Conservation (phyloP, 2,113 vertebrate species). For the Leucopsar rothschildi region DNA sequence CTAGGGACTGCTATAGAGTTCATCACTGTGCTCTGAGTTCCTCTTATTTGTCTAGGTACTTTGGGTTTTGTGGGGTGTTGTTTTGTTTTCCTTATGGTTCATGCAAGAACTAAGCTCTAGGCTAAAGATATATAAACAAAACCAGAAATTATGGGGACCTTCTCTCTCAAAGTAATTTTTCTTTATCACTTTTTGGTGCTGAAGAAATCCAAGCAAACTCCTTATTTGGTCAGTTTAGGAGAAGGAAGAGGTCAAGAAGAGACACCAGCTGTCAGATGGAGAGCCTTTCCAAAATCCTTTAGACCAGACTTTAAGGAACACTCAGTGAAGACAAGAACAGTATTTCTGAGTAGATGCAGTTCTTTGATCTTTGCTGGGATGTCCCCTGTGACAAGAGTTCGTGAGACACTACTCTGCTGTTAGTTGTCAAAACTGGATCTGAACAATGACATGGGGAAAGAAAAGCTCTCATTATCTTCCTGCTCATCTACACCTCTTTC, state of each 20-base stretch:
- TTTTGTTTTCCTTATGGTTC: background rate
- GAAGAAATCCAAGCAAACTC: background rate
- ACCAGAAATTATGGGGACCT: background rate
- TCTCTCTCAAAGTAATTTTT: background rate
- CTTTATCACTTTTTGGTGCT: background rate
- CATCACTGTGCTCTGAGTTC: background rate
- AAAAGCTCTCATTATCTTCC: background rate
- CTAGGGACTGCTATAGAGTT: background rate
- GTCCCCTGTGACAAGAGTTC: background rate
- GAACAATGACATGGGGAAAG: background rate
- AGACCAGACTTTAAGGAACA: background rate
- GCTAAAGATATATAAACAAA: background rate
- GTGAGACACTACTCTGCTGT: background rate
- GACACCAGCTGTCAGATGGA: background rate
- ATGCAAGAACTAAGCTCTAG: background rate
- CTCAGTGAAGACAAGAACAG: background rate
- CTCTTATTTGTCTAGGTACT: conserved; percentile 4
- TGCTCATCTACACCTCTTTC: background rate
- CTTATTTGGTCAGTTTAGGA: background rate
- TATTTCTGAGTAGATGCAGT: background rate
- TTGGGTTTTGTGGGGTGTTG: background rate
- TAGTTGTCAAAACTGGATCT: background rate
- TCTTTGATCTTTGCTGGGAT: background rate
- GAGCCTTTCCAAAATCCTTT: background rate
- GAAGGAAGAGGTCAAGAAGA: background rate